phyloP scores from a whole-genome alignment of 2,888 invertebrate species.

The Orthonevra nobilis region DNA sequence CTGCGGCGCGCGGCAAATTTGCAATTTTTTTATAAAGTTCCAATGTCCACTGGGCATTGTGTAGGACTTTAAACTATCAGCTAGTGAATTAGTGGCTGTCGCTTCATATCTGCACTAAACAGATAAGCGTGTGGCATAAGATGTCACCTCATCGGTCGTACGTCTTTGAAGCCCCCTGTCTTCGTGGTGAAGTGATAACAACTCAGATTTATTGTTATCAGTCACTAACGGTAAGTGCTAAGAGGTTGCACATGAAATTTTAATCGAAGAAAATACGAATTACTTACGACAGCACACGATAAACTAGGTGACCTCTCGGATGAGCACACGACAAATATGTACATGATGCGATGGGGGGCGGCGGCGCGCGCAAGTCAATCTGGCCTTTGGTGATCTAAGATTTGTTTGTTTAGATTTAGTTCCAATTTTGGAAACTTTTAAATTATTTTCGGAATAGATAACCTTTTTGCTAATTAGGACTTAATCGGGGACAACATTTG shows the following conservation, averaged over 20 bases:
- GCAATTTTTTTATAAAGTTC: constrained; percentile 8
- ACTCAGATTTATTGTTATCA: no score
- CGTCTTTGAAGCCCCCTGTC: constrained; percentile 14
- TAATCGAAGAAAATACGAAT: not conserved
- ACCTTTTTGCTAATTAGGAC: not conserved
- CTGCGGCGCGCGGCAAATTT: not conserved
- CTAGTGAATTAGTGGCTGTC: constrained; percentile 24
- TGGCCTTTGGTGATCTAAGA: not conserved
- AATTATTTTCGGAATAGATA: constrained; percentile 8
- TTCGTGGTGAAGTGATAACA: no score
- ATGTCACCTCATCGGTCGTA: constrained; percentile 34
- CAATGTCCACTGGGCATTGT: constrained; percentile 27
- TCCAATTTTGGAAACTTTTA: constrained; percentile 21
- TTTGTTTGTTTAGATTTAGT: not conserved
- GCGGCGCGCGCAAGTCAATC: not conserved
- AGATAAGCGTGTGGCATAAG: not conserved
- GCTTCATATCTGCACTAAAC: constrained; percentile 8
- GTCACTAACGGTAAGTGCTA: not conserved
- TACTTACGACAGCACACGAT: constrained; percentile 4
- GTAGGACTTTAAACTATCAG: constrained; percentile 57
- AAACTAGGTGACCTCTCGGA: constrained; percentile 6
- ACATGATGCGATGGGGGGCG: constrained; percentile 6
- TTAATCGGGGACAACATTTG: not conserved
- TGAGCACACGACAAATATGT: constrained; percentile 2
- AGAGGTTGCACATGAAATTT: not conserved